A percentile compares a stretch with the other conserved stretches of the same genome.
Evolutionary conservation across 2,888 invertebrate genomes (phyloP).

Genomic region (Archips crataeganus): DNA sequence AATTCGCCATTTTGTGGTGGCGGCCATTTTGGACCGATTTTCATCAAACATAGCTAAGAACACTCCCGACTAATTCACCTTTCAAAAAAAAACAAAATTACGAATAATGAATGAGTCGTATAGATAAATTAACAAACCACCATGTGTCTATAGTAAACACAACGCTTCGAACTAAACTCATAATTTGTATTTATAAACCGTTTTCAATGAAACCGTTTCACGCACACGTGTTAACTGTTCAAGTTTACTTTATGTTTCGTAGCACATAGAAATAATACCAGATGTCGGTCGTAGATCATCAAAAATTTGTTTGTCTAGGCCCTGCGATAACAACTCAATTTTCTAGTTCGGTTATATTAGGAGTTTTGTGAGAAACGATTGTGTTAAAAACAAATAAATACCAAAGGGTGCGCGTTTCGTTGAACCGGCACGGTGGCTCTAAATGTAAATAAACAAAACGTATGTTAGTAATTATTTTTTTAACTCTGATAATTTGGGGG

Average conservation of each 20-base stretch:
- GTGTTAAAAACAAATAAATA: conserved; percentile 60
- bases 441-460: conserved; percentile 29
- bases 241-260: conserved; percentile 64
- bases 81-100: no score
- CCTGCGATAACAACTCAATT: conserved; percentile 62
- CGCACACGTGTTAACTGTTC: conserved; percentile 60
- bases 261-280: conserved; percentile 69
- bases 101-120: conserved; percentile 13
- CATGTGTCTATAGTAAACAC: conserved; percentile 31
- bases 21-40: no score
- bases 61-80: no score
- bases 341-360: conserved; percentile 42
- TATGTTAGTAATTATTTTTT: no score
- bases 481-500: no score
- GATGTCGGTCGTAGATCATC: conserved; percentile 60
- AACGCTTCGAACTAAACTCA: conserved; percentile 24
- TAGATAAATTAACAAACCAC: conserved; percentile 18
- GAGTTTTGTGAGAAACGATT: conserved; percentile 59
- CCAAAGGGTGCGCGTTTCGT: conserved; percentile 32
- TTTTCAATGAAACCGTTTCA: conserved; percentile 40
- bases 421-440: conserved; percentile 43
- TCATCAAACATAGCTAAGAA: no score
- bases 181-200: conserved; percentile 35
- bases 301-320: conserved; percentile 68
- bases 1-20: no score